These are phyloP conservation scores for Eptesicus fuscus DNA, from an alignment of 2,113 vertebrate species.

Conservation along the genomic window DNA sequence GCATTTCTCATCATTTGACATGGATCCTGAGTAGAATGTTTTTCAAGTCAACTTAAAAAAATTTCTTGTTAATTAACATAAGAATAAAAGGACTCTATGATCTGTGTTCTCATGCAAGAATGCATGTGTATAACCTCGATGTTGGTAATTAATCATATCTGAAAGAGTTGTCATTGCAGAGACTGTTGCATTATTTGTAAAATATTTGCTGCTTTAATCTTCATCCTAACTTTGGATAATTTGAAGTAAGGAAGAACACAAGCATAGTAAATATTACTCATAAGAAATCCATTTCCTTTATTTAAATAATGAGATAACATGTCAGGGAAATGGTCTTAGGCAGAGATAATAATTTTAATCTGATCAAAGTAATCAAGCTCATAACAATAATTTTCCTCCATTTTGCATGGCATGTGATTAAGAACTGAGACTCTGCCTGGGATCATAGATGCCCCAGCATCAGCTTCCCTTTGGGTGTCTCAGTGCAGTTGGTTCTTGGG, in stretches of 20 bases:
- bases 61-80: slow-evolving; percentile 24
- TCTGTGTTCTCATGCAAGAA: slow-evolving; percentile 15
- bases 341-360: slow-evolving; percentile 39
- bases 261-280: slow-evolving; percentile 20
- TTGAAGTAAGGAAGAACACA: neutral
- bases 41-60: slow-evolving; percentile 51
- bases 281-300: slow-evolving; percentile 58
- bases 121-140: neutral
- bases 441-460: neutral
- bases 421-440: neutral
- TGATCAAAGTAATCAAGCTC: slow-evolving; percentile 33
- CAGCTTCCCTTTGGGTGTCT: slow-evolving; percentile 4
- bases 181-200: neutral
- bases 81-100: slow-evolving; percentile 24
- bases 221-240: slow-evolving; percentile 27
- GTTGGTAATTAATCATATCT: neutral
- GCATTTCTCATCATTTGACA: slow-evolving; percentile 13
- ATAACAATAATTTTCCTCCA: slow-evolving; percentile 9
- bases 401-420: neutral
- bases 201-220: neutral
- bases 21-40: slow-evolving; percentile 45
- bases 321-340: slow-evolving; percentile 31
- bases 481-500: neutral
- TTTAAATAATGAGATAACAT: slow-evolving; percentile 45
- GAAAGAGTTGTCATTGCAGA: neutral